Base-by-base conservation (phyloP, 2,797 vertebrate genomes). In the Macrochelys suwanniensis region DNA sequence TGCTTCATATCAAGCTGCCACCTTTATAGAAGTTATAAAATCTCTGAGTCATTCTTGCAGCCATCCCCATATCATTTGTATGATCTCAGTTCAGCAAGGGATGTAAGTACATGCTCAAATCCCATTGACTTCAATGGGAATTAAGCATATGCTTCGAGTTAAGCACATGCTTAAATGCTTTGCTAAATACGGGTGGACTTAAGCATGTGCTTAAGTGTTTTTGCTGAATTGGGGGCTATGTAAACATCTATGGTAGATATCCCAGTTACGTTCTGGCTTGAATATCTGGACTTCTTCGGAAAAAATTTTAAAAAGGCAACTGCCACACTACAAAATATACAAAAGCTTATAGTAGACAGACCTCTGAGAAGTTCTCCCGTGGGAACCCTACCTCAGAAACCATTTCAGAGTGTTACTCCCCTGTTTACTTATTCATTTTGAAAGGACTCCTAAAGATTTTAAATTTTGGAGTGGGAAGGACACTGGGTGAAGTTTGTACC, bases 1-100 rank as follows among this genome's bases (percentile, higher is more conserved):
- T 80, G 84, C 65, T 91, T 53, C 65, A 79, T 80, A 93, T 80
- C 71, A 74, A 74, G 82, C 85, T 92, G 53, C 94, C 92, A 79
- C 7, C 6, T 65, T 79, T 77, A 0, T 47, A 87, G 92, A 92
- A 78, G 54, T 88, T 68, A 37, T n/a, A 37, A 37, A 37, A 19
- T 37, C 65, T 37, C 81, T 23, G 5, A 71, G 11, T 80, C 93
- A 84, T 91, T 92, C 80, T 42, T 74, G 1, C 68, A 57, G 61
- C 79, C 92, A 74, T 17, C 50, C 92, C 68, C 33, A 42, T 82
- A 76, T 95, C 84, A 89, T 93, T 33, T 17, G 11, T 13, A 33
- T 53, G 33, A 47, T 31, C 19, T 80, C 82, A 82, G 82, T 80
- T 45, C 54, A 68, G 65, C 65, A 68, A 11, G 33, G 17, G n/a